Conservation (phyloP, 2,888 invertebrate species). For the Dermolepida albohirtum region DNA sequence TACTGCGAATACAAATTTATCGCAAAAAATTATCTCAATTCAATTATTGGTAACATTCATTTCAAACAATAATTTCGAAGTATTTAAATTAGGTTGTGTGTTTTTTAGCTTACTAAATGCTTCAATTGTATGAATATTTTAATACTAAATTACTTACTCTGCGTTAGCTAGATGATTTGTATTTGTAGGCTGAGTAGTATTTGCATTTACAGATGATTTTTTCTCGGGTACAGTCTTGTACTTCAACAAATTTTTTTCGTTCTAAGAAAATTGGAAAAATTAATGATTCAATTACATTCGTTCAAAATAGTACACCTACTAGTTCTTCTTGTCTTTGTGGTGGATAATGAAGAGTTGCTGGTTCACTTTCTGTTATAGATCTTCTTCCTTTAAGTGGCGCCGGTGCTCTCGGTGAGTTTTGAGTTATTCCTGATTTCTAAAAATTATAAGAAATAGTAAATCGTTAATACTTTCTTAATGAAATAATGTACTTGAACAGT, state of each 20-base stretch:
- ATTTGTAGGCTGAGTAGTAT: slow-evolving; percentile 17
- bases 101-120: too few species aligned
- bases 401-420: slow-evolving; percentile 3
- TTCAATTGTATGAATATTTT: neutral
- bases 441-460: neutral
- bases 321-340: slow-evolving; percentile 14
- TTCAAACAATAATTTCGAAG: too few species aligned
- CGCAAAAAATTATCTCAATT: too few species aligned
- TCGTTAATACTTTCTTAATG: neutral
- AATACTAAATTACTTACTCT: slow-evolving; percentile 18
- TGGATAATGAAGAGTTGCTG: slow-evolving; percentile 13
- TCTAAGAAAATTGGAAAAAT: too few species aligned
- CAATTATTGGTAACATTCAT: too few species aligned
- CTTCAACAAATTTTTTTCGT: slow-evolving; percentile 14
- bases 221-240: slow-evolving; percentile 16
- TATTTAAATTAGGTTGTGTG: too few species aligned
- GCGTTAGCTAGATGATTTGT: slow-evolving; percentile 3
- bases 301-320: neutral
- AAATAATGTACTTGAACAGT: slow-evolving; percentile 14
- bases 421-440: slow-evolving; percentile 23
- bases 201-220: slow-evolving; percentile 13
- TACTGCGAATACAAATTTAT: too few species aligned
- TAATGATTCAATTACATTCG: too few species aligned
- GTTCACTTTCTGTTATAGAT: slow-evolving; percentile 3
- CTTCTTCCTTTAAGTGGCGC: slow-evolving; percentile 22